These are phyloP conservation scores for Latrodectus elegans DNA, from an alignment of 2,888 invertebrate genomes.

Conservation along the genomic window DNA sequence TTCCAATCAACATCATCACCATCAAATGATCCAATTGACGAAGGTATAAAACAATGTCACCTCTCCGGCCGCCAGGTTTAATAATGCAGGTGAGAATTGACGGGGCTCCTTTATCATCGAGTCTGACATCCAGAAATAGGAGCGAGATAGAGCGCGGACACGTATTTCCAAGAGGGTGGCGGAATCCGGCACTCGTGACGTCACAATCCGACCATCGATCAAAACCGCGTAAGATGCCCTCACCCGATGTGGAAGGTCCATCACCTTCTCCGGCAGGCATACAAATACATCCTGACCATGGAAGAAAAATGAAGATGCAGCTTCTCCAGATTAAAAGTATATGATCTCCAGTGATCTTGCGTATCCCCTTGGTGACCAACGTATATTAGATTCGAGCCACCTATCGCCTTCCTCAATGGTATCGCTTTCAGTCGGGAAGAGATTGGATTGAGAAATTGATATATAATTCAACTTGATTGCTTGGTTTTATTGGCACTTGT, in stretches of 20 bases:
- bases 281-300: too few relatives aligned
- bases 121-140: background rate
- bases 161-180: conserved; percentile 14
- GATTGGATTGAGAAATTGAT: too few relatives aligned
- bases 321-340: too few relatives aligned
- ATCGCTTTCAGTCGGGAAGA: too few relatives aligned
- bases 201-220: conserved; percentile 55
- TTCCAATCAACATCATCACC: background rate
- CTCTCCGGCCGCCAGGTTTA: background rate
- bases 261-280: background rate
- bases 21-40: background rate
- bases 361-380: too few relatives aligned
- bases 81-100: too few relatives aligned
- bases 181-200: conserved; percentile 35
- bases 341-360: too few relatives aligned
- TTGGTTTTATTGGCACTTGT: too few relatives aligned
- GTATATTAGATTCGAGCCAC: too few relatives aligned
- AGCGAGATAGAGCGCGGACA: background rate
- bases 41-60: background rate
- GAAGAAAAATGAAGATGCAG: too few relatives aligned
- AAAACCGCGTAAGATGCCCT: conserved; percentile 2
- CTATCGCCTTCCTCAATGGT: too few relatives aligned
- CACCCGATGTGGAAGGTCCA: background rate
- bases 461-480: too few relatives aligned
- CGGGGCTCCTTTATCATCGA: background rate